Percentiles rank a stretch among this genome's conserved stretches.
These are phyloP conservation scores for Morus bassanus DNA, from an alignment of 2,797 vertebrate species.

Conservation along the genomic window DNA sequence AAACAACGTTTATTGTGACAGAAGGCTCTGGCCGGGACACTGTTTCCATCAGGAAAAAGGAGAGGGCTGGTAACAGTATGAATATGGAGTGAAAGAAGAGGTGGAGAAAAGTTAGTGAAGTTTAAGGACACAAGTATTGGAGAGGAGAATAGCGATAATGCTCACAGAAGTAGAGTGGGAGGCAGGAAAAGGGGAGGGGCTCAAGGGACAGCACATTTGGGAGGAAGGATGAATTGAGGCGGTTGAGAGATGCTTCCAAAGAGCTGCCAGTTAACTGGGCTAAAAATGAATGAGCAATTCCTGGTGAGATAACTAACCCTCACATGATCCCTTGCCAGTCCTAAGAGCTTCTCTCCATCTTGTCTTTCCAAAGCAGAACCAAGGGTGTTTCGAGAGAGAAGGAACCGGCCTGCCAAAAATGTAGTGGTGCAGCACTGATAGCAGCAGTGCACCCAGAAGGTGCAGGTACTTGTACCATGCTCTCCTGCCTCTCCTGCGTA, in stretches of 20 bases:
- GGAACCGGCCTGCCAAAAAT: neutral
- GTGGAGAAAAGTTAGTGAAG: neutral
- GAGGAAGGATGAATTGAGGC: neutral
- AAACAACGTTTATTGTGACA: neutral
- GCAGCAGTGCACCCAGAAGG: neutral
- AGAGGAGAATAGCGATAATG: neutral
- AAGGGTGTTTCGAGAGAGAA: neutral
- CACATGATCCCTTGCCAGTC: neutral
- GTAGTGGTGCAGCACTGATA: neutral
- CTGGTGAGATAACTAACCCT: neutral
- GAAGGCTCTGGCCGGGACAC: neutral
- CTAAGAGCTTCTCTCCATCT: neutral
- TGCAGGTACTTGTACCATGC: accelerated
- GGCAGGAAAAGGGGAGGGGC: neutral
- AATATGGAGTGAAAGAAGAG: neutral
- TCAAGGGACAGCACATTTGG: neutral
- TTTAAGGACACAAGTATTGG: neutral
- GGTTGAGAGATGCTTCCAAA: neutral
- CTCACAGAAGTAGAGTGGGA: neutral
- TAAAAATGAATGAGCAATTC: neutral
- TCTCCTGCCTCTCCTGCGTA: neutral
- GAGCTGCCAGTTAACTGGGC: neutral
- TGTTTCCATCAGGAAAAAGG: neutral
- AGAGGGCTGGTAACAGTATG: neutral
- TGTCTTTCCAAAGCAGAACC: neutral